These are phyloP conservation scores for Epinephelus lanceolatus DNA, from an alignment of 2,113 vertebrate genomes.

Conservation along the genomic window DNA sequence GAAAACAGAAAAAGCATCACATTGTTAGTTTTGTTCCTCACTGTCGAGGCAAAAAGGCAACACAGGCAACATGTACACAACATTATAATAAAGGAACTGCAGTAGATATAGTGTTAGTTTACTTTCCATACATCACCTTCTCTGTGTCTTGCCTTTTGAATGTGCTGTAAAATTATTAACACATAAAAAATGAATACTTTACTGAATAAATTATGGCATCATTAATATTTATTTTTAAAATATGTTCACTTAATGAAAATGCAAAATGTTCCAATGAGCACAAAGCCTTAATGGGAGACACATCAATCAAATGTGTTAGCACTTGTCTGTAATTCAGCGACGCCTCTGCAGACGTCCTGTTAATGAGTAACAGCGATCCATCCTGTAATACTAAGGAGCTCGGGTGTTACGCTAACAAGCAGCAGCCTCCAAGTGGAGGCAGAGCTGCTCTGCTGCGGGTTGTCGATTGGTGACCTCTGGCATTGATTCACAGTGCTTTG, in stretches of 20 bases:
- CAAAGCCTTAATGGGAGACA: not conserved
- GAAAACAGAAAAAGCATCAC: too few relatives aligned
- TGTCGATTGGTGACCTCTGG: slow-evolving; percentile 59
- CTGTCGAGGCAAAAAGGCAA: too few relatives aligned
- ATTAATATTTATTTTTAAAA: not conserved
- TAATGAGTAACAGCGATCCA: slow-evolving; percentile 45
- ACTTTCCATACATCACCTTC: too few relatives aligned
- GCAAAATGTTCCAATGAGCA: not conserved
- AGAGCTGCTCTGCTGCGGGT: slow-evolving; percentile 26
- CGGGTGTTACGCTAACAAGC: slow-evolving; percentile 46
- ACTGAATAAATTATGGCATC: not conserved
- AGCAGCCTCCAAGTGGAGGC: slow-evolving; percentile 27
- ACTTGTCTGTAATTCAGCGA: slow-evolving; percentile 19
- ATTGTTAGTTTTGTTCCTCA: too few relatives aligned
- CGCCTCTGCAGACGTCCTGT: slow-evolving; percentile 6
- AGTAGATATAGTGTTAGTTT: too few relatives aligned
- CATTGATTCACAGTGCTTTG: slow-evolving; percentile 40
- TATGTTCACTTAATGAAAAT: not conserved
- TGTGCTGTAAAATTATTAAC: too few relatives aligned
- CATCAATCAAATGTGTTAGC: slow-evolving; percentile 40
- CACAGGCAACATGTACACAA: too few relatives aligned
- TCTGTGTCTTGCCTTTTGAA: too few relatives aligned
- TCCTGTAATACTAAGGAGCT: slow-evolving; percentile 47
- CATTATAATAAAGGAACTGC: too few relatives aligned
- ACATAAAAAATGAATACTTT: not conserved